A percentile compares a stretch with the other conserved stretches of the same genome.
phyloP scores from a whole-genome alignment of 2,797 vertebrate genomes.

The Poecilia gillii region DNA sequence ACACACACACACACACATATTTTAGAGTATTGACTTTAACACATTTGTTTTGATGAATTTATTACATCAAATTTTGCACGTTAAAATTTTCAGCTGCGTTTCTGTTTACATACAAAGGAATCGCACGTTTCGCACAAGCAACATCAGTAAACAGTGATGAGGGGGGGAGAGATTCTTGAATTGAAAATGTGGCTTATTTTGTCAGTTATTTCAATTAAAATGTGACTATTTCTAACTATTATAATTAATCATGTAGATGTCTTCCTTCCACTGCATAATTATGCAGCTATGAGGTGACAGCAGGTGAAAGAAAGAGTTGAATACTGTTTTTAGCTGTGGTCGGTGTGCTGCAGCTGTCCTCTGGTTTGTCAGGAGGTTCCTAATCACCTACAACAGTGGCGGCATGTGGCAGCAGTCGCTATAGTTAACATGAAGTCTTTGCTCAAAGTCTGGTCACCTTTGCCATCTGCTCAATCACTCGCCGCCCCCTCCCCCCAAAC shows the following conservation, averaged over 20 bases:
- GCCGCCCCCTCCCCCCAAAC: background rate
- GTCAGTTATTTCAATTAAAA: background rate
- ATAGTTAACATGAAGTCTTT: conserved; percentile 33
- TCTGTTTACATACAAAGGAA: background rate
- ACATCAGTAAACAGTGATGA: background rate
- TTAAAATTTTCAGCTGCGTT: no score
- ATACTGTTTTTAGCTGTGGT: background rate
- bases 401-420: conserved; percentile 32
- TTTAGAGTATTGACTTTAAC: no score
- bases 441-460: conserved; percentile 60
- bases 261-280: background rate
- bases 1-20: no score
- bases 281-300: background rate
- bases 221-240: background rate
- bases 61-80: no score
- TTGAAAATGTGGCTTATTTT: background rate
- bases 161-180: background rate
- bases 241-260: background rate
- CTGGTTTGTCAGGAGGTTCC: conserved; percentile 7
- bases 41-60: no score
- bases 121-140: background rate
- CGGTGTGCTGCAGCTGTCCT: background rate
- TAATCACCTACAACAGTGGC: conserved; percentile 14
- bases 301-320: background rate
- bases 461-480: conserved; percentile 65